Conservation (phyloP, 2,113 vertebrate genomes). For the Notechis scutatus region DNA sequence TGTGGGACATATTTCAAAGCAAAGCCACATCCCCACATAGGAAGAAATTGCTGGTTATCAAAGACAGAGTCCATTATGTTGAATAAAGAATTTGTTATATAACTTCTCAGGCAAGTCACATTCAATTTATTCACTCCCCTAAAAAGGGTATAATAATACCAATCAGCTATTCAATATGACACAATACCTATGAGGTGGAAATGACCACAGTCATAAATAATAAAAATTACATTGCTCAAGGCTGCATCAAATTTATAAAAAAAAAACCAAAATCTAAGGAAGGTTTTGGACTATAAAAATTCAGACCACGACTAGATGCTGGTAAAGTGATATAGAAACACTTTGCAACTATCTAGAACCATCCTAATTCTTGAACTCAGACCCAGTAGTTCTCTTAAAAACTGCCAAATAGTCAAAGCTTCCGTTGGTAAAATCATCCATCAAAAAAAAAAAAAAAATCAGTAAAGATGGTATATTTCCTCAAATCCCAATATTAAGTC, state of each 20-base stretch:
- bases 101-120: too few relatives aligned
- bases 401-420: neutral
- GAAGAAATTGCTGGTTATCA: neutral
- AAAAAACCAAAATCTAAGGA: neutral
- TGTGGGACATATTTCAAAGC: neutral
- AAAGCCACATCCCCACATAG: neutral
- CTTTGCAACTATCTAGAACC: neutral
- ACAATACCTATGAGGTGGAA: neutral
- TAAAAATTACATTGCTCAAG: neutral
- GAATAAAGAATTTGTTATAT: neutral
- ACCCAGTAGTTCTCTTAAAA: neutral
- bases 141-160: neutral
- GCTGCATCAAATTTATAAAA: neutral
- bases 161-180: neutral
- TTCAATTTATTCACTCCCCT: neutral
- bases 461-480: conserved; percentile 16
- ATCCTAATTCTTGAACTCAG: neutral
- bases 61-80: neutral
- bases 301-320: neutral
- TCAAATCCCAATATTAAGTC: conserved; percentile 25
- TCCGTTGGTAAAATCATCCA: conserved; percentile 38
- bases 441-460: conserved; percentile 28
- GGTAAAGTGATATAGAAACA: neutral
- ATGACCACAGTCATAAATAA: neutral
- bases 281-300: neutral